Evolutionary conservation across 2,797 vertebrate genomes (phyloP).

Genomic region (Capromys pilorides): DNA sequence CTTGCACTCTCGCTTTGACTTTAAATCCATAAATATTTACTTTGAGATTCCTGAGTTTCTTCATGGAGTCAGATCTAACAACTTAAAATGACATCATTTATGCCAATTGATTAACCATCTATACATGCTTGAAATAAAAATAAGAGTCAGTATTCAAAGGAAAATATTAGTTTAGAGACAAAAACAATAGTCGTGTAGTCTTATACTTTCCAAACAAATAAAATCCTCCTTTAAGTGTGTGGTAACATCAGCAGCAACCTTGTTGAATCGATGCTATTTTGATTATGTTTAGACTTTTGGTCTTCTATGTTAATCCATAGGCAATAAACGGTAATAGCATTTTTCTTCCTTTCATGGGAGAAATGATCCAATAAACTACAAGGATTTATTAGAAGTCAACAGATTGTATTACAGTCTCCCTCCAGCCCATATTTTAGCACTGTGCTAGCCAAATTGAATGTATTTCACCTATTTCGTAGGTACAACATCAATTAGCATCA

Average conservation of each 20-base stretch:
- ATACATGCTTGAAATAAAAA: constrained; percentile 9
- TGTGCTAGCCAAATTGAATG: not conserved
- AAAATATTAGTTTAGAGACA: not conserved
- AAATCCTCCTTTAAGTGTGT: not conserved
- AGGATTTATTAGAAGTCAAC: not conserved
- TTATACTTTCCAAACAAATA: not conserved
- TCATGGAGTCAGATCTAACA: not conserved
- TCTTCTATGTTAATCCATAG: not conserved
- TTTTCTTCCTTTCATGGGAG: not conserved
- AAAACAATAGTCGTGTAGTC: not conserved
- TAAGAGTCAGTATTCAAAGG: not conserved
- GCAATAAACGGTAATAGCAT: not conserved
- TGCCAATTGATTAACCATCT: not conserved
- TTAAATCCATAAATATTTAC: not conserved
- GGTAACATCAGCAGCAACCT: not conserved
- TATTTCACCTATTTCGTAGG: not conserved
- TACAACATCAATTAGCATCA: not conserved
- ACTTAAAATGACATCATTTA: not conserved
- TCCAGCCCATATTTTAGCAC: not conserved
- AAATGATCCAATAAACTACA: not conserved
- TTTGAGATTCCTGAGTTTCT: not conserved
- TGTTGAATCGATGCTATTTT: not conserved
- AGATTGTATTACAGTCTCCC: not conserved
- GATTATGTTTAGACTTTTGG: not conserved
- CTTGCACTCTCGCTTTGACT: not conserved